Conservation (phyloP, 2,113 vertebrate genomes). For the Poeciliopsis turrubarensis region DNA sequence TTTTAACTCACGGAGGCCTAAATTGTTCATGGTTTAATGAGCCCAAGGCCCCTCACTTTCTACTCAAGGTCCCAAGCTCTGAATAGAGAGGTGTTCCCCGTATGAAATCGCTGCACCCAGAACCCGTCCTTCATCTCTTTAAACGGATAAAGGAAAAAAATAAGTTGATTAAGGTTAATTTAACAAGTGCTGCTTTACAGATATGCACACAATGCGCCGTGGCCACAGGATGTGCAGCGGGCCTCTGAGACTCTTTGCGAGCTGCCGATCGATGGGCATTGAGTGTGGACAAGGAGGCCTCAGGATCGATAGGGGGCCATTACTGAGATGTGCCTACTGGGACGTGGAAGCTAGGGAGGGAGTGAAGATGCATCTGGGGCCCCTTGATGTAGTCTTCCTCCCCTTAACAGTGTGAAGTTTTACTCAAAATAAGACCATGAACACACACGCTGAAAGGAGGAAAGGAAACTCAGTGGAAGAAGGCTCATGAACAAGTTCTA, state of each 20-base stretch:
- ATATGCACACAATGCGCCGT: slow-evolving; percentile 20
- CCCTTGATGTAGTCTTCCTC: slow-evolving; percentile 52
- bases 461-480: slow-evolving; percentile 9
- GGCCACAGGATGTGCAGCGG: slow-evolving; percentile 63
- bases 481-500: not conserved
- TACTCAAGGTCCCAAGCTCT: slow-evolving; percentile 22
- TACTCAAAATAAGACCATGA: slow-evolving; percentile 31
- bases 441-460: slow-evolving; percentile 12
- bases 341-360: slow-evolving; percentile 43
- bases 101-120: slow-evolving; percentile 2
- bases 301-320: slow-evolving; percentile 73
- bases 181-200: slow-evolving; percentile 27
- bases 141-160: not conserved
- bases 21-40: slow-evolving; percentile 45
- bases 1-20: slow-evolving; percentile 35
- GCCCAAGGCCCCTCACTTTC: slow-evolving; percentile 28
- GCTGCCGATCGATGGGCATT: slow-evolving; percentile 73
- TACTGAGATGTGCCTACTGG: slow-evolving; percentile 75
- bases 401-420: slow-evolving; percentile 50
- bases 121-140: not conserved
- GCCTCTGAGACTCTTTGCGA: slow-evolving; percentile 72
- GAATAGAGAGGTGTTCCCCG: not conserved
- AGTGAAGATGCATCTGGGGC: slow-evolving; percentile 43
- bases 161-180: slow-evolving; percentile 8
- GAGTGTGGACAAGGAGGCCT: slow-evolving; percentile 77